phyloP scores from a whole-genome alignment of 1,140 invertebrate species.

The Ericerus pela region DNA sequence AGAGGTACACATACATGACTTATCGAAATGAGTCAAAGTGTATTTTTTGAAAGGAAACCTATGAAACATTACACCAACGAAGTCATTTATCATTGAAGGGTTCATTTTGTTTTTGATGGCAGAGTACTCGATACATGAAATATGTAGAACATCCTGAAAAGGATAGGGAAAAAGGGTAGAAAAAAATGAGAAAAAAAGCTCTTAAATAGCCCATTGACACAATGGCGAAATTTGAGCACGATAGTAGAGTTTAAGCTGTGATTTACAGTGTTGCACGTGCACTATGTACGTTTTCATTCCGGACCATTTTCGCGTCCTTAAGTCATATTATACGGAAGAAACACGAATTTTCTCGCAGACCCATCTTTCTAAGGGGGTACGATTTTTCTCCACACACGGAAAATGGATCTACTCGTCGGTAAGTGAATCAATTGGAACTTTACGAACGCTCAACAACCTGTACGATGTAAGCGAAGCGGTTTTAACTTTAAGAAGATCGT shows the following conservation, averaged over 20 bases:
- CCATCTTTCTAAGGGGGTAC: neutral
- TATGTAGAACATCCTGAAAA: neutral
- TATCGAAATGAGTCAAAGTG: too few species aligned
- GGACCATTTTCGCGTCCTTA: neutral
- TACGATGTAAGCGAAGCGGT: neutral
- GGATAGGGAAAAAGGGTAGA: neutral
- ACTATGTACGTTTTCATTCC: constrained; percentile 4
- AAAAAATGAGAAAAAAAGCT: neutral
- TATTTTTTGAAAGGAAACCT: too few species aligned
- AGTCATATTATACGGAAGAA: neutral
- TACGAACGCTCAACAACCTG: neutral
- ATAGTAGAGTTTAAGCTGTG: too few species aligned
- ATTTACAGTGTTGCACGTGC: too few species aligned
- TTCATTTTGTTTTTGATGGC: constrained; percentile 3
- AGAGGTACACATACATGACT: too few species aligned
- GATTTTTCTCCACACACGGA: constrained; percentile 4
- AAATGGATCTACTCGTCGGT: neutral
- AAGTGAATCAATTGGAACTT: neutral
- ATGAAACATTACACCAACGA: constrained; percentile 3
- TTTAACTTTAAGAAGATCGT: neutral
- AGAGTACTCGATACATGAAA: neutral
- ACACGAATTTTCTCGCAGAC: neutral
- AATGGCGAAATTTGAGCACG: neutral
- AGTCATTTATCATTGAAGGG: constrained; percentile 11
- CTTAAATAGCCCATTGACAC: neutral